Evolutionary conservation across 2,797 vertebrate genomes (phyloP).

Genomic region (Fringilla coelebs): DNA sequence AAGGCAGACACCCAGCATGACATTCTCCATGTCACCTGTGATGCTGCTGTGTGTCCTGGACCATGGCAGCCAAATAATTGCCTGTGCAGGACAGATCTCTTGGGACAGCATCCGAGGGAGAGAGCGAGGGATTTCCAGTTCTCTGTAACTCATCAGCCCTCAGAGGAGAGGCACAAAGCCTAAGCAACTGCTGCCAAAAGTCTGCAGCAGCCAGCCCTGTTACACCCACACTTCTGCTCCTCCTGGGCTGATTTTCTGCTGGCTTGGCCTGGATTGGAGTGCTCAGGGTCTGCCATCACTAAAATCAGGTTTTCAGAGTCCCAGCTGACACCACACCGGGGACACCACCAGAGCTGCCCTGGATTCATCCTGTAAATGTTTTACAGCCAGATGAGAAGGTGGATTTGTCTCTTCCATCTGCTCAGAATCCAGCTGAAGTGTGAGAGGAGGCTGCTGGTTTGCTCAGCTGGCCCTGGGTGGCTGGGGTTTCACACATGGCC

Average conservation of each 20-base stretch:
- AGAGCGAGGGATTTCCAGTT: background rate
- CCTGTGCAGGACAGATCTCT: background rate
- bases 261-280: background rate
- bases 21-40: background rate
- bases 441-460: background rate
- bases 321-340: background rate
- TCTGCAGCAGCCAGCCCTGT: background rate
- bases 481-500: background rate
- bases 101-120: background rate
- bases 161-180: background rate
- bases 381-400: background rate
- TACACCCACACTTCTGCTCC: background rate
- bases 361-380: background rate
- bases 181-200: background rate
- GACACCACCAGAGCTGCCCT: background rate
- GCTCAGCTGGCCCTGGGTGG: background rate
- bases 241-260: background rate
- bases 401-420: background rate
- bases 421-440: background rate
- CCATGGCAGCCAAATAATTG: background rate
- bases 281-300: background rate
- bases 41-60: background rate
- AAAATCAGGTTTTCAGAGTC: background rate
- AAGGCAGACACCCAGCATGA: background rate
- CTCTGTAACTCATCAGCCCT: fast-evolving